These are phyloP conservation scores for Acyrthosiphon pisum DNA, from an alignment of 1,140 invertebrate species.

Conservation along the genomic window DNA sequence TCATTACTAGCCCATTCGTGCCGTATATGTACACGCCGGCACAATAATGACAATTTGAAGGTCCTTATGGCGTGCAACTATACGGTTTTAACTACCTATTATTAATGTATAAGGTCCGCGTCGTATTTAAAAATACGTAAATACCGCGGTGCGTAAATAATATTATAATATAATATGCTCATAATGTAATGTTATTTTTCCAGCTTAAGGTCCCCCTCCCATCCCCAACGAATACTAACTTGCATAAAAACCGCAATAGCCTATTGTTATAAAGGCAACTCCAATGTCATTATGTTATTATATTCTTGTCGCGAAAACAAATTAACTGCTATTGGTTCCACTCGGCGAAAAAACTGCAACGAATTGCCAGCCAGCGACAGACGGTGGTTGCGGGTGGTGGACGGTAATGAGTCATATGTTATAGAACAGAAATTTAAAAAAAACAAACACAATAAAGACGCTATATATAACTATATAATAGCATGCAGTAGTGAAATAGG, in stretches of 20 bases:
- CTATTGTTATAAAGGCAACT: slow-evolving; percentile 26
- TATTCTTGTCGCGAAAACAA: slow-evolving; percentile 28
- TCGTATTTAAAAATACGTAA: slow-evolving; percentile 18
- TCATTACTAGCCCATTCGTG: neutral
- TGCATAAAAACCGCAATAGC: slow-evolving; percentile 25
- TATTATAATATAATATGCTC: neutral
- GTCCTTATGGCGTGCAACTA: neutral
- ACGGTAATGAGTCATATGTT: neutral
- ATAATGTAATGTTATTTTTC: neutral
- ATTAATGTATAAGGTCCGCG: neutral
- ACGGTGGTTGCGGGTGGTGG: neutral
- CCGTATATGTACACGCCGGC: neutral
- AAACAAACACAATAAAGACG: neutral
- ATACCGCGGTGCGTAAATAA: neutral
- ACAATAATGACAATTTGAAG: neutral
- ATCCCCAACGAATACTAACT: neutral
- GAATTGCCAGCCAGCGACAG: neutral
- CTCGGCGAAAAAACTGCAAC: neutral
- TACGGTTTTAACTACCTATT: slow-evolving; percentile 11
- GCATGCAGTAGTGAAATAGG: neutral
- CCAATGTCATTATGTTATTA: slow-evolving; percentile 36
- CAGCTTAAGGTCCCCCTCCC: neutral
- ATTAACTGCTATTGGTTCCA: slow-evolving; percentile 47
- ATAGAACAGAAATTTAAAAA: slow-evolving; percentile 11
- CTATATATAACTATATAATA: neutral